Evolutionary conservation across 2,888 invertebrate species (phyloP).

Genomic region (Pristionchus entomophagus): DNA sequence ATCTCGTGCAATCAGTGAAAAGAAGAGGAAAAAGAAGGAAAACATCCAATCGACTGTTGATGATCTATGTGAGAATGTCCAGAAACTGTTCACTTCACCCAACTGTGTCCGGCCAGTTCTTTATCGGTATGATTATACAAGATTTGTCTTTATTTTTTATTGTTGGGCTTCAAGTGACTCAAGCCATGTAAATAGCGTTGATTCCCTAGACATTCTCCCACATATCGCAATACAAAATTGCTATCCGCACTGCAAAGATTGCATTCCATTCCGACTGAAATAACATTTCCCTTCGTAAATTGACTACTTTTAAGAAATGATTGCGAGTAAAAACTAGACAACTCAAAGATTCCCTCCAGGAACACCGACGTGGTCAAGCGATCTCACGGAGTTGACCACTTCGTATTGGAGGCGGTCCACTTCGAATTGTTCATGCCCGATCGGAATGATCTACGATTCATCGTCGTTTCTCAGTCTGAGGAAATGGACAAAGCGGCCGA

Average conservation of each 20-base stretch:
- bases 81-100: neutral
- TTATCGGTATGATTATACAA: slow-evolving; percentile 5
- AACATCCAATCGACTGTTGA: neutral
- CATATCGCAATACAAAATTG: no score
- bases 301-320: no score
- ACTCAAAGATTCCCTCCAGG: neutral
- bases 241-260: no score
- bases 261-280: no score
- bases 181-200: no score
- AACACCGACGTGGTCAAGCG: neutral
- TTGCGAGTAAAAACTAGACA: neutral
- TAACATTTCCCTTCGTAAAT: no score
- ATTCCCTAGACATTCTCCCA: no score
- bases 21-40: neutral
- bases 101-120: neutral
- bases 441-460: neutral
- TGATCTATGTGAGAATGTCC: neutral
- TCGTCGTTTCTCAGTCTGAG: neutral
- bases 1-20: neutral
- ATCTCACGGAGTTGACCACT: neutral
- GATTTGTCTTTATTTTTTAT: no score
- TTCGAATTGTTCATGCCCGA: slow-evolving; percentile 26
- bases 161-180: no score
- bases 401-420: slow-evolving; percentile 1
- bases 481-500: neutral